Conservation (phyloP, 2,797 vertebrate genomes). For the Tragelaphus oryx region DNA sequence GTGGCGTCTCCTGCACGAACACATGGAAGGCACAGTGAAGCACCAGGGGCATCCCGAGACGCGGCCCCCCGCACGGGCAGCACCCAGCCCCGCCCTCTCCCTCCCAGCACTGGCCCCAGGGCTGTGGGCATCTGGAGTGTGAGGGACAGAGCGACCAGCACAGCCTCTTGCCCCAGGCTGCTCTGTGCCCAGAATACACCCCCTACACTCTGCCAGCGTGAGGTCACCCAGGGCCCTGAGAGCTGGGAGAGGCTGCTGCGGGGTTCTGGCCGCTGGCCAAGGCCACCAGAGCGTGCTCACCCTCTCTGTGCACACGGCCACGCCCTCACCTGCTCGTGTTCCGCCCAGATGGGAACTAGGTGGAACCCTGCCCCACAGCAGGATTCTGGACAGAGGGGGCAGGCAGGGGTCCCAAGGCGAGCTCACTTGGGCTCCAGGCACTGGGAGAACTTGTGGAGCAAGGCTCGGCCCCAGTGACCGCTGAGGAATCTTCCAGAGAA, state of each 20-base stretch:
- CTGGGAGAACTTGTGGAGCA: not conserved
- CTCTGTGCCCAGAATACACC: not conserved
- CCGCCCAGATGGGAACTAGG: too few relatives aligned
- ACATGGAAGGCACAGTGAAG: not conserved
- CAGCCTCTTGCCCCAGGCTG: not conserved
- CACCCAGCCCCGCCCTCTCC: rapidly evolving
- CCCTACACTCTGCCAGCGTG: not conserved
- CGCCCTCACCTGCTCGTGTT: not conserved
- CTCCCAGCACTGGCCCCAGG: not conserved
- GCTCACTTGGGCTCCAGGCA: not conserved
- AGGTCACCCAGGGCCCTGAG: not conserved
- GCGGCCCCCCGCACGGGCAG: rapidly evolving
- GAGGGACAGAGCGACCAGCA: not conserved
- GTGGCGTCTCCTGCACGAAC: not conserved
- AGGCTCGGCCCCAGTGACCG: not conserved
- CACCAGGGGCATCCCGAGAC: rapidly evolving
- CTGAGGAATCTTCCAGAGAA: not conserved
- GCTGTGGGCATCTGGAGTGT: not conserved
- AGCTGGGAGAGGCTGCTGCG: rapidly evolving
- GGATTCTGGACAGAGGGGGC: not conserved
- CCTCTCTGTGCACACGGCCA: not conserved
- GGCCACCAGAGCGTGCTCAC: rapidly evolving
- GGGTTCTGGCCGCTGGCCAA: not conserved
- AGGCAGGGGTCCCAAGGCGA: not conserved
- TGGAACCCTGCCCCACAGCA: not conserved